These are phyloP conservation scores for Sialia sialis DNA, from an alignment of 2,113 vertebrate species.

Conservation along the genomic window DNA sequence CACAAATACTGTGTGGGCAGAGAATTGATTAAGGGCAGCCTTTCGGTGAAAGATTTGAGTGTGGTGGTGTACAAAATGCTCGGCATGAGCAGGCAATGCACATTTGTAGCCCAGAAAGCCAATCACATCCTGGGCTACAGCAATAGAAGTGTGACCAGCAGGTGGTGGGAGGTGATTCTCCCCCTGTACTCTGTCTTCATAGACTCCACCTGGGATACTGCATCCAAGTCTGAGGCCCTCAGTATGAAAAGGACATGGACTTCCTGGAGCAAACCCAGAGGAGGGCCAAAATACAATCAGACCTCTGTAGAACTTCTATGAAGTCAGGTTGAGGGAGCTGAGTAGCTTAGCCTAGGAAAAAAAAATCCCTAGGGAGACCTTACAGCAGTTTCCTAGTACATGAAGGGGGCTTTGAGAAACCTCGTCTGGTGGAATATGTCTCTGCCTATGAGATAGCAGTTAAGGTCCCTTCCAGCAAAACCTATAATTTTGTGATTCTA, in stretches of 20 bases:
- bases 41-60: background rate
- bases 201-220: background rate
- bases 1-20: no score
- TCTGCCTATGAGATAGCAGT: rapidly evolving
- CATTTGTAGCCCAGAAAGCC: background rate
- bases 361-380: background rate
- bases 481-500: background rate
- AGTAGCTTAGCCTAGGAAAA: background rate
- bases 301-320: no score
- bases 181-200: background rate
- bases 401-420: background rate
- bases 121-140: background rate
- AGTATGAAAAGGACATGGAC: background rate
- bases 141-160: background rate
- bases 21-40: background rate
- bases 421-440: background rate
- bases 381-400: background rate
- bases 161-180: background rate
- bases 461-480: background rate
- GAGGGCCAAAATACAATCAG: background rate
- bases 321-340: background rate
- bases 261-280: background rate
- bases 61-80: background rate
- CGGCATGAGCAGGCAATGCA: no score
- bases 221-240: rapidly evolving